These are phyloP conservation scores for Maniola jurtina DNA, from an alignment of 1,140 invertebrate species.

Conservation along the genomic window DNA sequence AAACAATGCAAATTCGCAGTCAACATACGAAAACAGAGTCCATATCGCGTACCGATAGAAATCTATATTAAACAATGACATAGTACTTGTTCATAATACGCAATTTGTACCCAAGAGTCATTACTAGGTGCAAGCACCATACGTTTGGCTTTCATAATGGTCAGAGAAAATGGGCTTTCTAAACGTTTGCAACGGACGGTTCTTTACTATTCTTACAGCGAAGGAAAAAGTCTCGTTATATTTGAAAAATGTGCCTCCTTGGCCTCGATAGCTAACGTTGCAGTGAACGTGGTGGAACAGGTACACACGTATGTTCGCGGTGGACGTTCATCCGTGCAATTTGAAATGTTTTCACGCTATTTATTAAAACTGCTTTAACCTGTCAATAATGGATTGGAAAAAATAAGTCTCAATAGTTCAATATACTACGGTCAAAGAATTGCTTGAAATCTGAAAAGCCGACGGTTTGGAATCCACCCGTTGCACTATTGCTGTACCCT, in stretches of 20 bases:
- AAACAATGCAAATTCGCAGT: background rate
- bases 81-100: conserved; percentile 18
- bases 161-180: conserved; percentile 32
- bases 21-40: background rate
- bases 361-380: background rate
- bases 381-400: no score
- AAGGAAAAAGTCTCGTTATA: background rate
- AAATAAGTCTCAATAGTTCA: no score
- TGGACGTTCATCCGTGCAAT: background rate
- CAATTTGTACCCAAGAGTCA: conserved; percentile 24
- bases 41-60: conserved; percentile 8
- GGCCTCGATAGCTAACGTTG: conserved; percentile 1
- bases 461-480: no score
- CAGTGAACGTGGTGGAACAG: background rate
- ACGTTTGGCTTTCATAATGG: conserved; percentile 25
- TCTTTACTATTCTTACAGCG: conserved; percentile 2
- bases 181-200: conserved; percentile 3
- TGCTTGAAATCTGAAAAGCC: no score
- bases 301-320: background rate
- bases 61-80: conserved; percentile 26
- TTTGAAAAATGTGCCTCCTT: background rate
- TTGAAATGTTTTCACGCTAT: background rate
- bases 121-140: conserved; percentile 27
- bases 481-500: no score
- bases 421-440: no score